Evolutionary conservation across 92 coral and sea anemone genomes (phyloP).

Genomic region (Metridium senile): DNA sequence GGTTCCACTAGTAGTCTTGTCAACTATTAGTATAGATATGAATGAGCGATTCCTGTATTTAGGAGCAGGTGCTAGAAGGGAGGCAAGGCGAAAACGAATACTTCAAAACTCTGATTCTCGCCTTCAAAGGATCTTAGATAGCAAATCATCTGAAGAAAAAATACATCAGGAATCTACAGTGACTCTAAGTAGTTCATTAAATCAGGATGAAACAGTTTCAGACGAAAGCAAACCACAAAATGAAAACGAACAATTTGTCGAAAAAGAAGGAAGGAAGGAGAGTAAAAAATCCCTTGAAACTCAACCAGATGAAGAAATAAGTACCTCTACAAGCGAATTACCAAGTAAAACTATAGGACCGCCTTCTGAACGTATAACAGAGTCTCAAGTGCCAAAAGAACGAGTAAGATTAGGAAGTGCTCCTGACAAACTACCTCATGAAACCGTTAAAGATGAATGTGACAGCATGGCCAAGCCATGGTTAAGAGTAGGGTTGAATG

Average conservation of each 20-base stretch:
- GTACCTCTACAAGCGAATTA: no score
- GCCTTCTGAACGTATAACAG: not conserved
- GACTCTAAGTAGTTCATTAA: not conserved
- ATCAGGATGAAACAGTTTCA: not conserved
- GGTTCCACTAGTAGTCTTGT: no score
- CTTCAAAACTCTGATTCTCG: constrained; percentile 68
- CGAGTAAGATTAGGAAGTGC: not conserved
- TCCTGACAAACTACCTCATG: not conserved
- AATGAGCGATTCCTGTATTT: no score
- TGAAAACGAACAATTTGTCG: not conserved
- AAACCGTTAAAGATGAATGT: not conserved
- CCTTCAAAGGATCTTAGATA: constrained; percentile 64
- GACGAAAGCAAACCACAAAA: not conserved
- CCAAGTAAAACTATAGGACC: not conserved
- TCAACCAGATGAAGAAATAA: no score
- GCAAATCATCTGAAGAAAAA: constrained; percentile 19
- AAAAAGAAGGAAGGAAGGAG: no score
- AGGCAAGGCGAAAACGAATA: constrained; percentile 61
- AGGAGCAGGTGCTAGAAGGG: constrained; percentile 65
- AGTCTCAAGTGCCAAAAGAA: not conserved
- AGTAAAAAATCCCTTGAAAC: no score
- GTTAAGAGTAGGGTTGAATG: constrained; percentile 34
- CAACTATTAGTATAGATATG: no score
- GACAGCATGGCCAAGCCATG: not conserved
- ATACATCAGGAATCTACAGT: not conserved